Evolutionary conservation across 2,888 invertebrate species (phyloP).

Genomic region (Stictocephala bisonia): DNA sequence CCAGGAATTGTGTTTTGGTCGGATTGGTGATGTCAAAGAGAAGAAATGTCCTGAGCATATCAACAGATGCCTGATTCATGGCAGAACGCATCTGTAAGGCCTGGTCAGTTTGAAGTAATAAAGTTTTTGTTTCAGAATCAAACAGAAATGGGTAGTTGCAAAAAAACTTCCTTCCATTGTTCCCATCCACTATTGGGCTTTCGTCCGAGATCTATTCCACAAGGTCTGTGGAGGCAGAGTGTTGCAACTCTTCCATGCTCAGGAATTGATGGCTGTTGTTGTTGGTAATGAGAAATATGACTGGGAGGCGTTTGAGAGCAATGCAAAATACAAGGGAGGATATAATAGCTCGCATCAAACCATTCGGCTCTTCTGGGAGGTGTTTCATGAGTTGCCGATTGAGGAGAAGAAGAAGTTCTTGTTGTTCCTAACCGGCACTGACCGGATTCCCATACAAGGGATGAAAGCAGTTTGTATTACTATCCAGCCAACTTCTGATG

Average conservation of each 20-base stretch:
- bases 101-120: conserved; percentile 89
- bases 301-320: conserved; percentile 89
- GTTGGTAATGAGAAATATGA: conserved; percentile 96
- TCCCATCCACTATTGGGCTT: too few relatives aligned
- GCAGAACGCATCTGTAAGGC: conserved; percentile 90
- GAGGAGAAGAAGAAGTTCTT: conserved; percentile 95
- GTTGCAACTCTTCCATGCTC: conserved; percentile 89
- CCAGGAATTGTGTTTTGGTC: conserved; percentile 75
- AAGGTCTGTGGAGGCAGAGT: conserved; percentile 90
- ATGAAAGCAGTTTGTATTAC: conserved; percentile 72
- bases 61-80: conserved; percentile 76
- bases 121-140: conserved; percentile 91
- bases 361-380: conserved; percentile 93
- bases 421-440: conserved; percentile 93
- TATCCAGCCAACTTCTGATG: conserved; percentile 91
- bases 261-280: conserved; percentile 90
- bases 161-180: conserved; percentile 72
- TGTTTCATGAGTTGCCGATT: conserved; percentile 84
- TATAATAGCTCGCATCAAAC: conserved; percentile 79
- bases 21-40: conserved; percentile 64
- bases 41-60: too few relatives aligned
- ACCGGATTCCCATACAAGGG: conserved; percentile 92
- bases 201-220: conserved; percentile 65
- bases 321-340: conserved; percentile 87
- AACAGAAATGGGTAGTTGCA: conserved; percentile 96